Evolutionary conservation across 2,113 vertebrate genomes (phyloP), one percentile per base, ranked within the genome.

Genomic region (Cyanistes caeruleus): DNA sequence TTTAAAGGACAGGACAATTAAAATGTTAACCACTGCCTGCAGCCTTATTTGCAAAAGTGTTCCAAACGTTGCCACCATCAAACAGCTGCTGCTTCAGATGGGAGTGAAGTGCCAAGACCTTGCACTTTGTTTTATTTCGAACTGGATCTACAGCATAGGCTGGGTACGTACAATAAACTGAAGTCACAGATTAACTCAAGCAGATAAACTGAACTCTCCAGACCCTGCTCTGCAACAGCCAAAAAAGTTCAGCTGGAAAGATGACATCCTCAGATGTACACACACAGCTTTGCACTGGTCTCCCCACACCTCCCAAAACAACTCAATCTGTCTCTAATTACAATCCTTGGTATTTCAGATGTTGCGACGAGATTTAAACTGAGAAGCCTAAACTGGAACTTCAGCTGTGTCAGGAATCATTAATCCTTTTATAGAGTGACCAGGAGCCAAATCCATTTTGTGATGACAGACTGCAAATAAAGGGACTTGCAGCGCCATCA

Each of bases 1-100:
- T 75, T 30, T 73, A 84, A 94, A 87, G 89, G 64, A 70, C n/a
- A 80, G 59, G 31, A 49, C 72, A 91, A 87, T 91, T 81, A 87
- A 84, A 80, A 84, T 51, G 39, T 62, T 86, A 81, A 73, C 55
- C 64, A 55, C 23, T 3, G 35, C 60, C 68, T 74, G 59, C 18
- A 93, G 89, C 67, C 87, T 74, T 74, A 52, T 69, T 78, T 81
- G 84, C 43, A 84, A 11, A 79, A 91, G 46, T 6, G 11, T 63
- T 62, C 68, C 33, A 11, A 30, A 27, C 46, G 9, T 15, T 28
- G 46, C 59, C 39, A 59, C 52, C 53, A 59, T 48, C 37, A 62
- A 89, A 83, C n/a, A 73, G 60, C 31, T 51, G 35, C 80, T 73
- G 37, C 63, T 49, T 60, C 83, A 84, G 84, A 60, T 2, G 3